A percentile compares a stretch with the other conserved stretches of the same genome.
phyloP scores from a whole-genome alignment of 2,113 vertebrate genomes.

The Leptocoma aspasia region DNA sequence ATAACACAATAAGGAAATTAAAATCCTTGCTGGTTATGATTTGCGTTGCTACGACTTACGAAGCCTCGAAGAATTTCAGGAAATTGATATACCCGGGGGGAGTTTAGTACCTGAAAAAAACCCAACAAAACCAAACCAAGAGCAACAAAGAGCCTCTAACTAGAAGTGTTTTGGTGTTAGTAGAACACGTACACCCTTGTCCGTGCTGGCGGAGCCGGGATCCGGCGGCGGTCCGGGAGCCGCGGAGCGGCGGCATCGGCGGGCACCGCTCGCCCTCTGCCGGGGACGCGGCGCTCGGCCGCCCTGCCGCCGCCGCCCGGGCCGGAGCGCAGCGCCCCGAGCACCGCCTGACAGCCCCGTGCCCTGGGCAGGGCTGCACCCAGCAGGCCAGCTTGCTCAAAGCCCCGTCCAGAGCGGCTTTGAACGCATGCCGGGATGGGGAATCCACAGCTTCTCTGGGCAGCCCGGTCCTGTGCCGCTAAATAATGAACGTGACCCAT shows the following conservation, averaged over 20 bases:
- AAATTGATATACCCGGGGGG: background rate
- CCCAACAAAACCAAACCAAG: background rate
- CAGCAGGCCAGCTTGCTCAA: accelerated
- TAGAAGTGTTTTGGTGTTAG: background rate
- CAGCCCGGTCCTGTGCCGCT: too few species aligned
- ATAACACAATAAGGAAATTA: constrained; percentile 62
- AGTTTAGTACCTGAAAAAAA: background rate
- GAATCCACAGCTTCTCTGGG: background rate
- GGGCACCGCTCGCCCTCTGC: constrained; percentile 62
- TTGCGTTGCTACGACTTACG: background rate
- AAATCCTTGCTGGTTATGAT: constrained; percentile 22
- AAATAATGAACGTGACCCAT: too few species aligned
- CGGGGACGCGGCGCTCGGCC: background rate
- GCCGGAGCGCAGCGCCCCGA: accelerated
- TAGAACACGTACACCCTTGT: accelerated
- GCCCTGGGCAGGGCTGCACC: background rate
- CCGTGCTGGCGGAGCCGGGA: background rate
- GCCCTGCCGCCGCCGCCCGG: background rate
- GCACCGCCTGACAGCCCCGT: accelerated
- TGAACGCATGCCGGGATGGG: background rate
- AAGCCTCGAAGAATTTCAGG: constrained; percentile 44
- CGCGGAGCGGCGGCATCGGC: background rate
- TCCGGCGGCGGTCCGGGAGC: accelerated
- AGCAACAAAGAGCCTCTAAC: background rate
- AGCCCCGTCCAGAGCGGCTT: background rate